These are phyloP conservation scores for Telenomus remus DNA, from an alignment of 1,140 invertebrate species.

Conservation along the genomic window DNA sequence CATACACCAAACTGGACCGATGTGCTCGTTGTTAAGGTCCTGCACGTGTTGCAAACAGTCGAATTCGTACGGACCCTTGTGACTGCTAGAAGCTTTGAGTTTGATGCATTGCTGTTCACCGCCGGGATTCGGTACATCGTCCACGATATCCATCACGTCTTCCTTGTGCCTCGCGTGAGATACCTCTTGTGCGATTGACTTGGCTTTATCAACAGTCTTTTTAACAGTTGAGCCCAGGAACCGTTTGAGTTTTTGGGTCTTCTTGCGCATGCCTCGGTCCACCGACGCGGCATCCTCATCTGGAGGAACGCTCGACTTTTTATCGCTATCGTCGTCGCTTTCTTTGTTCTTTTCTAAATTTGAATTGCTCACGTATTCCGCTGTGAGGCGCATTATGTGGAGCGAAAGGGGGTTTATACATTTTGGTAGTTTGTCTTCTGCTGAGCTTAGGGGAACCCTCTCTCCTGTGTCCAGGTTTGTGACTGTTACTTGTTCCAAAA, in stretches of 20 bases:
- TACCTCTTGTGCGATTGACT: constrained; percentile 90
- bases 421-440: constrained; percentile 92
- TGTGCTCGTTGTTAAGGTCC: constrained; percentile 89
- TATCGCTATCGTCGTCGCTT: constrained; percentile 90
- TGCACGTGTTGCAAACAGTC: constrained; percentile 83
- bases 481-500: constrained; percentile 93
- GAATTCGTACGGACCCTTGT: constrained; percentile 97
- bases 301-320: constrained; percentile 80
- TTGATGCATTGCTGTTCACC: constrained; percentile 90
- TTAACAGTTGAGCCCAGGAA: constrained; percentile 91
- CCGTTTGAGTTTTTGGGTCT: constrained; percentile 82
- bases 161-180: constrained; percentile 89
- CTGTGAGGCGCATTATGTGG: constrained; percentile 95
- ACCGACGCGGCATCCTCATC: constrained; percentile 76
- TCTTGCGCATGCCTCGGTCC: constrained; percentile 74
- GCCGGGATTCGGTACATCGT: constrained; percentile 82
- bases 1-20: constrained; percentile 98
- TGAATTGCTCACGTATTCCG: constrained; percentile 88
- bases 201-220: constrained; percentile 93
- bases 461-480: constrained; percentile 96
- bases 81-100: constrained; percentile 93
- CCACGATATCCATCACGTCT: constrained; percentile 88
- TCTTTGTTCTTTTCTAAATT: constrained; percentile 84
- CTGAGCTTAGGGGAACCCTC: constrained; percentile 89
- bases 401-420: constrained; percentile 92